Conservation (phyloP, 2,113 vertebrate genomes). For the Oreochromis spilurus region DNA sequence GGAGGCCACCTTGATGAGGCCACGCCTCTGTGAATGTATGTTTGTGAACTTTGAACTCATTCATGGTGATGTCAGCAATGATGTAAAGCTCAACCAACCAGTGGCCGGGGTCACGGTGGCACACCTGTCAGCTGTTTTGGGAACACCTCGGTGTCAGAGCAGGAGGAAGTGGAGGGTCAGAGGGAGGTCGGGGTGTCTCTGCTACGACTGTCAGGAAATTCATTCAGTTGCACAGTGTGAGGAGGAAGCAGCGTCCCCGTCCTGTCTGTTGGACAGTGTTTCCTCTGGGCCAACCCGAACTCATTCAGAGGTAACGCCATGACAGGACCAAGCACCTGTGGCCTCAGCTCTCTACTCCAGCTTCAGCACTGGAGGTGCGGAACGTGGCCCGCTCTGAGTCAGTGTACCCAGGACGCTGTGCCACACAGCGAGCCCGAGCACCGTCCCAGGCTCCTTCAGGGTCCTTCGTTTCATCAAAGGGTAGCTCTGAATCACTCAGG, state of each 20-base stretch:
- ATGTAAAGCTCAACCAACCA: not conserved
- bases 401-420: not conserved
- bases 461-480: not conserved
- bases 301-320: not conserved
- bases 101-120: rapidly evolving
- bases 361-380: not conserved
- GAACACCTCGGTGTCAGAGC: not conserved
- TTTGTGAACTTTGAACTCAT: not conserved
- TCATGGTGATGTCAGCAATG: not conserved
- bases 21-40: not conserved
- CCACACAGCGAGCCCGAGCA: not conserved
- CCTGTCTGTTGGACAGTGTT: not conserved
- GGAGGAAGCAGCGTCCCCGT: not conserved
- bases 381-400: not conserved
- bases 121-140: not conserved
- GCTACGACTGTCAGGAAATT: not conserved
- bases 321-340: not conserved
- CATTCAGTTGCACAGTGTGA: rapidly evolving
- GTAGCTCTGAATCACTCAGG: not conserved
- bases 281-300: not conserved
- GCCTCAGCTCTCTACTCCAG: not conserved
- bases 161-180: not conserved
- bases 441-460: not conserved
- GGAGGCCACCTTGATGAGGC: not conserved
- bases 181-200: not conserved